Evolutionary conservation across 1,140 invertebrate species (phyloP), one percentile per base, ranked within the genome.

Genomic region (Drosophila equinoxialis): DNA sequence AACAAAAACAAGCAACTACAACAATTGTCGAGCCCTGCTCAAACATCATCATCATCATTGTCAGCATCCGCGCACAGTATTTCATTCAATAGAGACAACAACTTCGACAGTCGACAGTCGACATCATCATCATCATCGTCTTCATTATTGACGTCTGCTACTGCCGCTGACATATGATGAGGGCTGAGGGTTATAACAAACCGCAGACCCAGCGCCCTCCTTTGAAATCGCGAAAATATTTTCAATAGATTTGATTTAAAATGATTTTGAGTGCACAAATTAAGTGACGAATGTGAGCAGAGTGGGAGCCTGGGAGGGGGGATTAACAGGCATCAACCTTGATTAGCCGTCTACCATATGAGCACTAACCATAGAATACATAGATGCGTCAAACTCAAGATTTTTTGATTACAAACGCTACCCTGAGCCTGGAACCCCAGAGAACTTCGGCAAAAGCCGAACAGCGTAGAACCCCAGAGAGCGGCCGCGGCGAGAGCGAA

Each of bases 151-250:
- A 51, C 64, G 51, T 45, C 58, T 42, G 42, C 59, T n/a, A 57
- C 59, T 69, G 67, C 55, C n/a, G 58, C 81, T 85, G 81, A 85
- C 81, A 86, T 78, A 42, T 86, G 81, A 85, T 86, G 82, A 85
- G 82, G 81, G 80, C 80, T 51, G 33, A 48, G 61, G 63, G 70
- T 41, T 8, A 39, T 54, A 54, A 20, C 20, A 57, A 57, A 57
- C 51, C 26, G 13, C n/a, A 39, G 17, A 17, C 55, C 26, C 55
- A 58, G 59, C 17, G 35, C 11, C n/a, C 5, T 63, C 13, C 63
- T 37, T 59, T 66, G 7, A 64, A 30, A 59, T 60, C 55, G 64
- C 65, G 42, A 71, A 66, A 74, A 55, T 26, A 30, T n/a, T 59
- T 76, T 69, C 64, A 75, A 84, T 71, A 75, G 68, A 76, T 81